Percentiles rank a stretch among this genome's conserved stretches.
These are phyloP conservation scores for Drosophila eugracilis DNA, from an alignment of 1,140 invertebrate genomes.

Conservation along the genomic window DNA sequence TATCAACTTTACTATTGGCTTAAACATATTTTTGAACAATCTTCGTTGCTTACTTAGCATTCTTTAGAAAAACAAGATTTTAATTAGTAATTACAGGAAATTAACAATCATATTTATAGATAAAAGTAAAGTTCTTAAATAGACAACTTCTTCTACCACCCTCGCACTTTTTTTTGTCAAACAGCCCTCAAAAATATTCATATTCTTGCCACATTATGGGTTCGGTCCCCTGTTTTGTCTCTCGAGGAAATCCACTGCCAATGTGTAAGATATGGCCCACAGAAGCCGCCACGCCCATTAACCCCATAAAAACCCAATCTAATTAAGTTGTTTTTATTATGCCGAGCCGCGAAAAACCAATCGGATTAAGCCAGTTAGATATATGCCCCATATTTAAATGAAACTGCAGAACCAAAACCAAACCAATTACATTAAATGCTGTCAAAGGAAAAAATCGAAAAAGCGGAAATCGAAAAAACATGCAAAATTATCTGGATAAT, in stretches of 20 bases:
- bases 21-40: too few species aligned
- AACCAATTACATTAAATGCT: slow-evolving; percentile 78
- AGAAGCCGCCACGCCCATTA: slow-evolving; percentile 2
- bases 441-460: slow-evolving; percentile 25
- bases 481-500: slow-evolving; percentile 74
- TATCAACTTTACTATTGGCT: too few species aligned
- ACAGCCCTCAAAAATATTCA: slow-evolving; percentile 44
- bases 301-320: slow-evolving; percentile 62
- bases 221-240: slow-evolving; percentile 11
- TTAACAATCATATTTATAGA: not conserved
- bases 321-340: slow-evolving; percentile 77
- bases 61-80: too few species aligned
- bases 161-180: not conserved
- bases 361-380: slow-evolving; percentile 66
- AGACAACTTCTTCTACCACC: not conserved
- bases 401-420: slow-evolving; percentile 27
- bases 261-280: slow-evolving; percentile 62
- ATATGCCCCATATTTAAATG: slow-evolving; percentile 34
- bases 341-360: slow-evolving; percentile 70
- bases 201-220: slow-evolving; percentile 50
- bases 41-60: too few species aligned
- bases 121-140: not conserved
- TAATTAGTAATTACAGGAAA: too few species aligned
- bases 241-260: slow-evolving; percentile 41
- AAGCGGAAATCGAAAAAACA: slow-evolving; percentile 64